Conservation (phyloP, 2,797 vertebrate species). For the Pseudochirops cupreus region DNA sequence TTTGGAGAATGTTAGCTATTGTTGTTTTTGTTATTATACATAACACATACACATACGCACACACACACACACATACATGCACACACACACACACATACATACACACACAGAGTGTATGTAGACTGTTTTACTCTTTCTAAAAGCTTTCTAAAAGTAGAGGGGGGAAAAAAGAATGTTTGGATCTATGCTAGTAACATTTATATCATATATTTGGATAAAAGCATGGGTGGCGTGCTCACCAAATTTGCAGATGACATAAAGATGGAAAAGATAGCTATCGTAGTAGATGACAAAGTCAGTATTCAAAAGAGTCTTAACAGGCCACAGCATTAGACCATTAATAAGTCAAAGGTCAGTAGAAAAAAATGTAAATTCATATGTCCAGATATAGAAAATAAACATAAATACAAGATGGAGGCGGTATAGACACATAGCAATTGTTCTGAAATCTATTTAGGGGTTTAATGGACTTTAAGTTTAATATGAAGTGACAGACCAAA, state of each 20-base stretch:
- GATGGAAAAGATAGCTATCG: neutral
- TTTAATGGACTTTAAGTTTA: neutral
- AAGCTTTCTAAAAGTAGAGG: no score
- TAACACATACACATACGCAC: no score
- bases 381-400: neutral
- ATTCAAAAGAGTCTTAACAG: neutral
- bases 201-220: neutral
- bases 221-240: neutral
- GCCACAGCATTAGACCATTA: neutral
- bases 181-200: neutral
- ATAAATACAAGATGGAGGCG: neutral
- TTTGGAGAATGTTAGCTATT: neutral
- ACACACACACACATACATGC: no score
- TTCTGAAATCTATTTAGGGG: neutral
- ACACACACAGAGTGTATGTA: no score
- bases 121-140: neutral
- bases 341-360: neutral
- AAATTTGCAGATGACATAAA: neutral
- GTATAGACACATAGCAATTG: neutral
- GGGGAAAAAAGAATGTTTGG: neutral
- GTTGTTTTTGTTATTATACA: neutral
- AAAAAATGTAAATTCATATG: neutral
- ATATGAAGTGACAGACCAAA: neutral
- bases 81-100: no score
- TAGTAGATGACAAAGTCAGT: neutral